Base-by-base conservation (phyloP, 2,113 vertebrate species). In the Gymnorhina tibicen region DNA sequence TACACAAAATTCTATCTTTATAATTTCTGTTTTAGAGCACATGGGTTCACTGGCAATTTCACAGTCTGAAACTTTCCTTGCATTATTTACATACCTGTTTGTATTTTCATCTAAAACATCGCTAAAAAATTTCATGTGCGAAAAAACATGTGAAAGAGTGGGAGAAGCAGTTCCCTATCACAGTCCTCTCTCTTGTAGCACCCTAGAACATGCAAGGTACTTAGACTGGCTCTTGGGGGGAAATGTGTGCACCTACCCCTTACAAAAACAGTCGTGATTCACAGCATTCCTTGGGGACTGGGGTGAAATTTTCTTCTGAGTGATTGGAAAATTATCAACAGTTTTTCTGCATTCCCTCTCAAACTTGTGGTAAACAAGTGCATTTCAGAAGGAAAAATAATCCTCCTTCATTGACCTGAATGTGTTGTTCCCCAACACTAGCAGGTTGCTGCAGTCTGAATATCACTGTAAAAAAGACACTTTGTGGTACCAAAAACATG, bases 291-390 rank as follows among this genome's bases (percentile, higher is more conserved):
- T 70, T 59, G 28, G 62, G 9, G 52, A 81, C 7, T 50, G 4
- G 23, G 13, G 49, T 35, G 32, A 69, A 67, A 58, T 84, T 75
- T 93, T 85, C 39, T 90, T 93, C 75, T 37, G 13, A 22, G 10
- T 30, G 62, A 85, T 9, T 91, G 60, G 28, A 80, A 90, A 87
- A 94, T 41, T 42, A 50, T 84, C 33, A 89, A 85, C 4, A 74
- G 8, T 79, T 91, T 75, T 93, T 30, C 46, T 76, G 46, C 69
- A 62, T 91, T 67, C 16, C 70, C 33, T 70, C 69, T 96, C 59
- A 79, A 96, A 89, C 19, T 80, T 96, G 15, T 28, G 67, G 41
- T 46, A 91, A 95, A 60, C 64, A 85, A 95, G 42, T 50, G 55
- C 68, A 53, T 74, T 68, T 89, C 11, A 9, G 44, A 62, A 49